These are phyloP conservation scores for Caprella mutica DNA, from an alignment of 2,888 invertebrate genomes.

Conservation along the genomic window DNA sequence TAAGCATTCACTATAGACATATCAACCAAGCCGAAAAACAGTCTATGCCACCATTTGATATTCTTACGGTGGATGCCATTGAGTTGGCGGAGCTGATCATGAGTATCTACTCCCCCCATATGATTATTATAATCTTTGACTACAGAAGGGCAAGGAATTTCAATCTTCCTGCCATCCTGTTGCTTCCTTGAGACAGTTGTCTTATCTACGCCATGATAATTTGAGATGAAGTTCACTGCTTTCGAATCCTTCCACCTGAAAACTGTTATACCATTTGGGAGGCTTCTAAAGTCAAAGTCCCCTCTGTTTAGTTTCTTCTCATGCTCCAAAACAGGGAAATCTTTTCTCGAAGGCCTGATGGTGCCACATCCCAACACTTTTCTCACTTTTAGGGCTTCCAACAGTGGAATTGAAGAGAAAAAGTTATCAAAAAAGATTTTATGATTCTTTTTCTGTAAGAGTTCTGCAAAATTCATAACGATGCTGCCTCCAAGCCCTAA, in stretches of 20 bases:
- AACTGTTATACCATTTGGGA: constrained; percentile 33
- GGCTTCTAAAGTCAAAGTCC: constrained; percentile 35
- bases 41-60: constrained; percentile 38
- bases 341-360: constrained; percentile 33
- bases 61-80: constrained; percentile 38
- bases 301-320: constrained; percentile 35
- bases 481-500: too few species aligned
- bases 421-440: constrained; percentile 37
- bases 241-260: constrained; percentile 37
- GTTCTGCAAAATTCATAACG: too few species aligned
- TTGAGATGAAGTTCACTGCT: constrained; percentile 36
- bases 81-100: constrained; percentile 36
- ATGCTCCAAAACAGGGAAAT: constrained; percentile 30
- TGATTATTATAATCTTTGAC: constrained; percentile 37
- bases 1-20: constrained; percentile 35
- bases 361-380: constrained; percentile 35
- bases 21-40: constrained; percentile 37
- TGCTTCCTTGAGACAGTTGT: constrained; percentile 30
- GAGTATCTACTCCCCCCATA: constrained; percentile 39
- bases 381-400: constrained; percentile 32
- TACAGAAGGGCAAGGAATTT: constrained; percentile 35
- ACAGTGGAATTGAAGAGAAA: constrained; percentile 35
- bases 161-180: constrained; percentile 34
- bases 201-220: constrained; percentile 35
- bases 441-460: too few species aligned